These are phyloP conservation scores for Elgonia sp. DNA, from an alignment of 2,888 invertebrate species.

Conservation along the genomic window DNA sequence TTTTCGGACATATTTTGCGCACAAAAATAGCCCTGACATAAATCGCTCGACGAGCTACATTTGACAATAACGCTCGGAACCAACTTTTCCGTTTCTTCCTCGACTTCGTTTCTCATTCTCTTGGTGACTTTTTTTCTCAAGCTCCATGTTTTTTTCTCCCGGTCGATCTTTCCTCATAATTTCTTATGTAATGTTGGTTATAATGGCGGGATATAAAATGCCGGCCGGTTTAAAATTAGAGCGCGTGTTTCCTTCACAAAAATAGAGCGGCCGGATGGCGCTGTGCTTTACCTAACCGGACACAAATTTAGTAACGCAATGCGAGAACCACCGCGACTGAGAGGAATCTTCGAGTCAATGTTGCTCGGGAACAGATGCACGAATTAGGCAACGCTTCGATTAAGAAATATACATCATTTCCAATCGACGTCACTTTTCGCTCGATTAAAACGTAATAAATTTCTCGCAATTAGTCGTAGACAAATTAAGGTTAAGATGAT, in stretches of 20 bases:
- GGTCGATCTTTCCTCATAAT: slow-evolving; percentile 53
- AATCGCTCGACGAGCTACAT: slow-evolving; percentile 72
- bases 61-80: slow-evolving; percentile 69
- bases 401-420: slow-evolving; percentile 5
- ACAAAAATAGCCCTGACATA: slow-evolving; percentile 70
- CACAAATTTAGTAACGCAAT: slow-evolving; percentile 82
- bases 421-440: slow-evolving; percentile 16
- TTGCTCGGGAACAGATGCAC: slow-evolving; percentile 35
- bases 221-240: slow-evolving; percentile 85
- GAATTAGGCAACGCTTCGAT: slow-evolving; percentile 65
- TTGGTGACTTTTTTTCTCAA: not conserved
- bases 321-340: slow-evolving; percentile 72
- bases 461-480: not conserved
- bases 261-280: slow-evolving; percentile 85
- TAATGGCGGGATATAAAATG: slow-evolving; percentile 77
- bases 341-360: slow-evolving; percentile 51
- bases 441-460: not conserved
- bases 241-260: slow-evolving; percentile 85
- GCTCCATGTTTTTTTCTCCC: not conserved
- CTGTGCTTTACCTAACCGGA: slow-evolving; percentile 81
- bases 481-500: too few species aligned
- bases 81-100: slow-evolving; percentile 44
- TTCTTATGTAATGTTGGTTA: slow-evolving; percentile 70
- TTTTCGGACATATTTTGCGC: slow-evolving; percentile 66
- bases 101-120: not conserved